These are phyloP conservation scores for Phengaris alcon DNA, from an alignment of 2,888 invertebrate genomes.

Conservation along the genomic window DNA sequence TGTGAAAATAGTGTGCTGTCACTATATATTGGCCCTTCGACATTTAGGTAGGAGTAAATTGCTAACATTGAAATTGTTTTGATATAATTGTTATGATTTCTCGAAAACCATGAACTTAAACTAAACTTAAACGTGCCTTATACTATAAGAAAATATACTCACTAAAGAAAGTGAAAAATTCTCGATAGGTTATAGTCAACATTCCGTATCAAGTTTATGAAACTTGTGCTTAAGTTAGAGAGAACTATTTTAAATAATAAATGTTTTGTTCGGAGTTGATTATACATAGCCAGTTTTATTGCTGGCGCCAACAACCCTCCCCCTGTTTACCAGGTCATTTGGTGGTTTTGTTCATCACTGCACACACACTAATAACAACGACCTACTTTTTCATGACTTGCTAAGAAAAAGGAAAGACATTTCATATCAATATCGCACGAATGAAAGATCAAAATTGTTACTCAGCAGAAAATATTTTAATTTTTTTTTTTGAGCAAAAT, in stretches of 20 bases:
- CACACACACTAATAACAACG: constrained; percentile 5
- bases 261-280: neutral
- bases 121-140: too few species aligned
- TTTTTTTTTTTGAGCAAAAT: too few species aligned
- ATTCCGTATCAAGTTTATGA: neutral
- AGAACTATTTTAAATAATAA: neutral
- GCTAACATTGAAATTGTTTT: neutral
- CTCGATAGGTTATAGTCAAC: neutral
- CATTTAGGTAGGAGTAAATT: neutral
- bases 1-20: neutral
- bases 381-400: neutral
- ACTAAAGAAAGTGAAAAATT: neutral
- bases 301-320: constrained; percentile 10
- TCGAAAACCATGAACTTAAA: too few species aligned
- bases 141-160: neutral
- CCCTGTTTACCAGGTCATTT: constrained; percentile 6
- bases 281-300: neutral
- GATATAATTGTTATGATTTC: too few species aligned
- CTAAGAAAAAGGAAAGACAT: neutral
- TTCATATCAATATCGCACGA: too few species aligned
- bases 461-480: too few species aligned
- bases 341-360: neutral
- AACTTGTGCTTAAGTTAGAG: neutral
- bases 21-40: too few species aligned
- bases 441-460: too few species aligned